Evolutionary conservation across 1,140 invertebrate genomes (phyloP).

Genomic region (Aphidius gifuensis): DNA sequence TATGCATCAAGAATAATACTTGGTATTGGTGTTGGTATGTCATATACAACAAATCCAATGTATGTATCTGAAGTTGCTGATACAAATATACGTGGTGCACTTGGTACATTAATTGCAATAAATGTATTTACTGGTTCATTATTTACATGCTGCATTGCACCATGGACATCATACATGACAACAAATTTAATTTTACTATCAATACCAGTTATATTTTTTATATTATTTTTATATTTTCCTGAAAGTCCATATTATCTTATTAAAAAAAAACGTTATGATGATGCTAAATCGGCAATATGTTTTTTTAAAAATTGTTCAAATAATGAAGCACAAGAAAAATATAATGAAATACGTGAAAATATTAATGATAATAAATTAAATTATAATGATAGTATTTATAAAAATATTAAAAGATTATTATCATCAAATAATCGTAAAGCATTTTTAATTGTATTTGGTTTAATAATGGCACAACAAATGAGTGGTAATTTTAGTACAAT

Average conservation of each 20-base stretch:
- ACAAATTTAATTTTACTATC: slow-evolving; percentile 57
- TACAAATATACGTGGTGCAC: slow-evolving; percentile 65
- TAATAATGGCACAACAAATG: slow-evolving; percentile 74
- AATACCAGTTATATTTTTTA: slow-evolving; percentile 61
- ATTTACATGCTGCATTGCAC: slow-evolving; percentile 66
- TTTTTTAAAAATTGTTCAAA: slow-evolving; percentile 59
- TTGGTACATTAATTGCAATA: slow-evolving; percentile 68
- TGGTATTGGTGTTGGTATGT: slow-evolving; percentile 69
- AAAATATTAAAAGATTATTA: slow-evolving; percentile 29
- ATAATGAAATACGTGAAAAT: slow-evolving; percentile 60
- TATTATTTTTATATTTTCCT: slow-evolving; percentile 68
- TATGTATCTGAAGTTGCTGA: slow-evolving; percentile 70
- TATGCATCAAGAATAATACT: slow-evolving; percentile 61
- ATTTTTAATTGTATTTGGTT: slow-evolving; percentile 64
- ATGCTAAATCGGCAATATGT: slow-evolving; percentile 62
- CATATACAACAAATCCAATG: slow-evolving; percentile 69
- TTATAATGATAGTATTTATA: slow-evolving; percentile 27
- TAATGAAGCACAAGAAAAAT: slow-evolving; percentile 59
- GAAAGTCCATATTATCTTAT: slow-evolving; percentile 75
- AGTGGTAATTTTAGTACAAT: slow-evolving; percentile 77
- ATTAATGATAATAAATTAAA: slow-evolving; percentile 60
- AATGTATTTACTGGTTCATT: slow-evolving; percentile 66
- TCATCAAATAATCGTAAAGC: slow-evolving; percentile 62
- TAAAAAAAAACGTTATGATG: slow-evolving; percentile 56
- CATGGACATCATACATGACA: slow-evolving; percentile 60